Conservation (phyloP, 2,797 vertebrate species). For the Ptychadena robeensis region DNA sequence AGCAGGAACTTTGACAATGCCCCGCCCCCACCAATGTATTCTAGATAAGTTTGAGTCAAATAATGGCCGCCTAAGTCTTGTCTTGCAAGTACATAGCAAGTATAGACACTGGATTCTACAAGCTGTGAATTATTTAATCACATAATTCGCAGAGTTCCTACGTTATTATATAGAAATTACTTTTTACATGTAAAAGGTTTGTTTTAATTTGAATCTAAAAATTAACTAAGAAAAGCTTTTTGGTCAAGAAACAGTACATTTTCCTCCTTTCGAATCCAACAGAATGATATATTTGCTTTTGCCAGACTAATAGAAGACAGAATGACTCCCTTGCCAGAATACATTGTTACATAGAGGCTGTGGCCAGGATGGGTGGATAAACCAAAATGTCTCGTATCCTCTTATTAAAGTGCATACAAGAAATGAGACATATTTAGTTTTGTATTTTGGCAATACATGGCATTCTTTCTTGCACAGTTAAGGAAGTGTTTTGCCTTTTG, state of each 20-base stretch:
- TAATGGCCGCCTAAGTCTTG: too few relatives aligned
- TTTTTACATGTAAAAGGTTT: too few relatives aligned
- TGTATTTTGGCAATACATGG: conserved; percentile 19
- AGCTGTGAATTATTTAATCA: too few relatives aligned
- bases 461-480: conserved; percentile 4
- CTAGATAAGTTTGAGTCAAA: too few relatives aligned
- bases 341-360: neutral
- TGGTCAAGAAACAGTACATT: neutral
- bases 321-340: neutral
- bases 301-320: neutral
- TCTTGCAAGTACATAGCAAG: too few relatives aligned
- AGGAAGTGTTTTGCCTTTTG: conserved; percentile 4
- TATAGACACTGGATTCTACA: too few relatives aligned
- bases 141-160: too few relatives aligned
- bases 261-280: neutral
- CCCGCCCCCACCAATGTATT: too few relatives aligned
- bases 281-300: neutral
- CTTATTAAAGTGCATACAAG: neutral
- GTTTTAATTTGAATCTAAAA: too few relatives aligned
- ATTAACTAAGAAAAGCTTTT: too few relatives aligned
- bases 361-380: neutral
- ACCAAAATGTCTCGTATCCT: neutral
- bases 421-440: conserved; percentile 1
- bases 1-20: too few relatives aligned
- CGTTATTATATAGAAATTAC: too few relatives aligned